A percentile compares a stretch with the other conserved stretches of the same genome.
These are phyloP conservation scores for Antechinus flavipes DNA, from an alignment of 2,113 vertebrate species.

Conservation along the genomic window DNA sequence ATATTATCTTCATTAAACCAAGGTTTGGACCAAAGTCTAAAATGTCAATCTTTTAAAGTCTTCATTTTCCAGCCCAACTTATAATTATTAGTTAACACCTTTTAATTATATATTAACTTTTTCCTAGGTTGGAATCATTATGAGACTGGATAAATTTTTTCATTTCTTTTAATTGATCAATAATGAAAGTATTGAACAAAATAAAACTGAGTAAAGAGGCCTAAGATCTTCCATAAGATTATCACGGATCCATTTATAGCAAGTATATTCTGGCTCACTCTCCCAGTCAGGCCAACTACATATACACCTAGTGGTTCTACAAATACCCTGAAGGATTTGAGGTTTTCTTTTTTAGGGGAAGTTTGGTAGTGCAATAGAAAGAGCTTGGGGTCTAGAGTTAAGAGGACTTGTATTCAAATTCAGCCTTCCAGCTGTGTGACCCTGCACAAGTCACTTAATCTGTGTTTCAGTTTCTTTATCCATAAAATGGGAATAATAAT, in stretches of 20 bases:
- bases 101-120: background rate
- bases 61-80: background rate
- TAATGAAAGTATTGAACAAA: background rate
- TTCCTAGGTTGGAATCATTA: background rate
- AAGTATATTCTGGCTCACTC: background rate
- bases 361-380: background rate
- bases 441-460: background rate
- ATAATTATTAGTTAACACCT: background rate
- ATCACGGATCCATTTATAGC: background rate
- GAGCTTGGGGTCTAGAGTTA: background rate
- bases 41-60: background rate
- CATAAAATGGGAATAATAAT: background rate
- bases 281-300: background rate
- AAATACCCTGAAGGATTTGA: no score
- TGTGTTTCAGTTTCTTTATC: background rate
- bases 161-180: background rate
- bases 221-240: background rate
- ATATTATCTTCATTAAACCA: background rate
- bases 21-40: background rate
- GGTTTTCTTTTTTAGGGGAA: no score
- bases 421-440: background rate
- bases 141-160: background rate
- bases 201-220: background rate
- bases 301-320: background rate
- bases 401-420: background rate